A percentile compares a stretch with the other conserved stretches of the same genome.
phyloP scores from a whole-genome alignment of 2,888 invertebrate genomes.

The Fabriciana adippe region DNA sequence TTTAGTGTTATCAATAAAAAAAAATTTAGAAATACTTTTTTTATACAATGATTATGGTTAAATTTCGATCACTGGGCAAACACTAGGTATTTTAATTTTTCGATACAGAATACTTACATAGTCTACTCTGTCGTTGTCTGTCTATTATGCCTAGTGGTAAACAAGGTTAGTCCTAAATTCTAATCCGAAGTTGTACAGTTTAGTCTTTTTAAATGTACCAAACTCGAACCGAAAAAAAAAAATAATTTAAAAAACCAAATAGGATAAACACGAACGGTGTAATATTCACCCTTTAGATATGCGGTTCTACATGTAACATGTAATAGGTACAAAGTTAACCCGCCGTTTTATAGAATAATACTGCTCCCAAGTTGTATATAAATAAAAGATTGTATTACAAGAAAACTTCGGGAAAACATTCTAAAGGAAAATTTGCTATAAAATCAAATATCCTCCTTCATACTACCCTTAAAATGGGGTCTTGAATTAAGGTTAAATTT shows the following conservation, averaged over 20 bases:
- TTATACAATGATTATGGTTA: too few relatives aligned
- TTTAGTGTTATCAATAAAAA: too few relatives aligned
- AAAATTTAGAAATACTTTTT: too few relatives aligned
- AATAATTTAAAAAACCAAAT: not conserved
- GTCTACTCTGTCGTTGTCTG: not conserved
- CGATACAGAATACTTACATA: not conserved
- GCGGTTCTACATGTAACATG: slow-evolving; percentile 15
- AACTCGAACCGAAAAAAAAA: not conserved
- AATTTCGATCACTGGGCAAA: too few relatives aligned
- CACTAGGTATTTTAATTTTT: too few relatives aligned
- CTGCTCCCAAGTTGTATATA: slow-evolving; percentile 41
- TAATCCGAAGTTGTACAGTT: too few relatives aligned
- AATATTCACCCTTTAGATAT: not conserved
- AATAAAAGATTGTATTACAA: slow-evolving; percentile 55
- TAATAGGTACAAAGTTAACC: slow-evolving; percentile 23
- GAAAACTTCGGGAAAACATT: slow-evolving; percentile 43
- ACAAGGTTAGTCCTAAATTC: too few relatives aligned
- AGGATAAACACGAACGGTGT: not conserved
- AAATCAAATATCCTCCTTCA: slow-evolving; percentile 44
- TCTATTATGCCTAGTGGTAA: too few relatives aligned
- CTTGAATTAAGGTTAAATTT: slow-evolving; percentile 46
- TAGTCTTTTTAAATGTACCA: too few relatives aligned
- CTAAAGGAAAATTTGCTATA: slow-evolving; percentile 45
- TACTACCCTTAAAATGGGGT: slow-evolving; percentile 43
- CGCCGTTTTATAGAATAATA: slow-evolving; percentile 33